A percentile compares a stretch with the other conserved stretches of the same genome.
Conservation (phyloP, 2,113 vertebrate species). For the Rhagologus leucostigma region DNA sequence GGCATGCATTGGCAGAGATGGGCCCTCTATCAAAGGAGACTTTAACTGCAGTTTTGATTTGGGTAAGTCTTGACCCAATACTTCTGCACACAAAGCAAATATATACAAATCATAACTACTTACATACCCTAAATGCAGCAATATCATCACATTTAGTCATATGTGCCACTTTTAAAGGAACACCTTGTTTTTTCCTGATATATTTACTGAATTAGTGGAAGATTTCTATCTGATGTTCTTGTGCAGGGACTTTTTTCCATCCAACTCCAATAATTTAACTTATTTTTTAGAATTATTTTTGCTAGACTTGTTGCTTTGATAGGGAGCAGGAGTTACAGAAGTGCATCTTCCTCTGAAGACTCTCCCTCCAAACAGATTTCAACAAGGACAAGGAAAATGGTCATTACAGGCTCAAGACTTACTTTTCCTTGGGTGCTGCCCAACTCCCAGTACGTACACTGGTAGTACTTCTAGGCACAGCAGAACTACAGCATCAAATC, state of each 20-base stretch:
- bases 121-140: not conserved
- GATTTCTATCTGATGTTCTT: not conserved
- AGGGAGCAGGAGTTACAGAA: not conserved
- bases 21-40: not conserved
- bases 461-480: not conserved
- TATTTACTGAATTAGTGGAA: not conserved
- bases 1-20: not conserved
- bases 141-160: not conserved
- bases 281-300: not conserved
- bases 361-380: not conserved
- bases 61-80: not conserved
- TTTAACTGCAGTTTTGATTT: not conserved
- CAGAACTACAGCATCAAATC: not conserved
- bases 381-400: not conserved
- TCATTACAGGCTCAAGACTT: not conserved
- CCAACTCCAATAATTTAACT: not conserved
- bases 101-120: not conserved
- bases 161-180: not conserved
- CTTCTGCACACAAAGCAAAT: not conserved
- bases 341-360: not conserved
- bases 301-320: not conserved
- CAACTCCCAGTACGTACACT: not conserved
- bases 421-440: not conserved
- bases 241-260: not conserved
- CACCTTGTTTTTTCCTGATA: not conserved